Evolutionary conservation across 1,140 invertebrate species (phyloP).

Genomic region (Leptinotarsa undecemlineata): DNA sequence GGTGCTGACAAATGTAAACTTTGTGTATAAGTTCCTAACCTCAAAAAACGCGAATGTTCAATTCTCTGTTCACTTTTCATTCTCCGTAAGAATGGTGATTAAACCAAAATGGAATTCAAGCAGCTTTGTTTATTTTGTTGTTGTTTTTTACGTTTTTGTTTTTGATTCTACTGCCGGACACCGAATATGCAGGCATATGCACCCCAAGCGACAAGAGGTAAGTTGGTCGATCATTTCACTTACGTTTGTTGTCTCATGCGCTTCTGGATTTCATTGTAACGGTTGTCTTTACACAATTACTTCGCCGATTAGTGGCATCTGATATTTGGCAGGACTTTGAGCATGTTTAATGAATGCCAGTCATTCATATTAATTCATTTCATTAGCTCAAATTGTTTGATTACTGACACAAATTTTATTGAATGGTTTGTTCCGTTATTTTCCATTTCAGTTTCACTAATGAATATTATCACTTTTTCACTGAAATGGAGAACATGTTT

Average conservation of each 20-base stretch:
- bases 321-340: background rate
- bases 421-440: background rate
- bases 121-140: background rate
- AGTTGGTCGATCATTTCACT: background rate
- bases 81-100: background rate
- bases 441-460: background rate
- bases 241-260: background rate
- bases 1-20: background rate
- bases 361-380: background rate
- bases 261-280: background rate
- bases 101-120: background rate
- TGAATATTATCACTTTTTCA: too few relatives aligned
- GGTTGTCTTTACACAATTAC: background rate
- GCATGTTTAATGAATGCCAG: background rate
- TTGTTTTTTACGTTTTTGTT: background rate
- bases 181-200: background rate
- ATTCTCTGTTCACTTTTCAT: background rate
- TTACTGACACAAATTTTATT: background rate
- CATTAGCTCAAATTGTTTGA: background rate
- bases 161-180: background rate
- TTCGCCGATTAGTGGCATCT: background rate
- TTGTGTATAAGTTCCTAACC: background rate
- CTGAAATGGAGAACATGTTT: too few relatives aligned
- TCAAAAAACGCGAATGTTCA: slow-evolving; percentile 7
- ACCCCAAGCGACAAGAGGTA: background rate